phyloP scores from a whole-genome alignment of 2,888 invertebrate genomes.

The Sinelater perroti region DNA sequence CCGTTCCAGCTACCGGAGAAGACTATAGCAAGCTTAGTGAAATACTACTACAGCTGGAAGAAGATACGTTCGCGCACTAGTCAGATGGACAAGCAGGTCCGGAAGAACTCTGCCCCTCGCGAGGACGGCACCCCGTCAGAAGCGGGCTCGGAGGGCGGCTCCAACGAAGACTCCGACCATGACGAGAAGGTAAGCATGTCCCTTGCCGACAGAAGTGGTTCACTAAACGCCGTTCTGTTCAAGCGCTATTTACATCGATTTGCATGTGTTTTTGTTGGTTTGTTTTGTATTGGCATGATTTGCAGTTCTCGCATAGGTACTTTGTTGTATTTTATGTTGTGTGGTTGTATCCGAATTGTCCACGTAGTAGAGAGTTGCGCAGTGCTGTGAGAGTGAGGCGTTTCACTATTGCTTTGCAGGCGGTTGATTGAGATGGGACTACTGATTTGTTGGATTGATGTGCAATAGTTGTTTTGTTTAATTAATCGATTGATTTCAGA shows the following conservation, averaged over 20 bases:
- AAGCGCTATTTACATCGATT: too few species aligned
- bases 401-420: conserved; percentile 1
- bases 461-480: too few species aligned
- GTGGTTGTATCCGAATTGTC: conserved; percentile 1
- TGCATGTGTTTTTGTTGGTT: conserved; percentile 16
- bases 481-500: too few species aligned
- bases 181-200: conserved; percentile 80
- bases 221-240: too few species aligned
- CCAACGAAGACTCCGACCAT: conserved; percentile 86
- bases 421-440: too few species aligned
- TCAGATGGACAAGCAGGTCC: conserved; percentile 88
- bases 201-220: too few species aligned
- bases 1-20: conserved; percentile 89
- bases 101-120: conserved; percentile 72
- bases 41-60: conserved; percentile 99
- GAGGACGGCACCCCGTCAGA: conserved; percentile 79
- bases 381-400: conserved; percentile 4
- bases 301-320: conserved; percentile 13
- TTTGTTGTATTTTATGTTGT: conserved; percentile 9
- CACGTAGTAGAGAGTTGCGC: conserved; percentile 4
- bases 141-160: conserved; percentile 83
- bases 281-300: conserved; percentile 17
- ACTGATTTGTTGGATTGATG: too few species aligned
- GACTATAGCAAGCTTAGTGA: conserved; percentile 93
- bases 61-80: conserved; percentile 92